These are phyloP conservation scores for Trypoxylus dichotomus DNA, from an alignment of 1,140 invertebrate species.

Conservation along the genomic window DNA sequence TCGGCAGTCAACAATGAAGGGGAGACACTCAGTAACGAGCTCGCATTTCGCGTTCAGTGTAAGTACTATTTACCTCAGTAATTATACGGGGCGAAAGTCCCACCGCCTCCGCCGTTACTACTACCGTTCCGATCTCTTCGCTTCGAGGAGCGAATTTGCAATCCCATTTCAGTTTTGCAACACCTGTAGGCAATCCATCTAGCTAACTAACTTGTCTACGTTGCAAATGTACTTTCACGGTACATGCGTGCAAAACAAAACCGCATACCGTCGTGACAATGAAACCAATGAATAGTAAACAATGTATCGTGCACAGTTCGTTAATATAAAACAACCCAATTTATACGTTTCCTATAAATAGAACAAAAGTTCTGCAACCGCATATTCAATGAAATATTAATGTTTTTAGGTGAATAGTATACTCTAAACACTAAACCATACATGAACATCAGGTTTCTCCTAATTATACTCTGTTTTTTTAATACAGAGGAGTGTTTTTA, in stretches of 20 bases:
- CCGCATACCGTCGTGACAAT: background rate
- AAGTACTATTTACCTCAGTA: conserved; percentile 56
- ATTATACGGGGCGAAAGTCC: conserved; percentile 1
- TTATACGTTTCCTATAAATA: too few relatives aligned
- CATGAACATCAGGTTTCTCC: too few relatives aligned
- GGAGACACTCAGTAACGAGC: conserved; percentile 75
- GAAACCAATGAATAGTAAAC: background rate
- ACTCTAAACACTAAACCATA: too few relatives aligned
- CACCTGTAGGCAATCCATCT: background rate
- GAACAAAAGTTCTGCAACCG: too few relatives aligned
- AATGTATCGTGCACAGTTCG: too few relatives aligned
- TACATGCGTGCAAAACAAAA: background rate
- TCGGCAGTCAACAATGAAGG: conserved; percentile 79
- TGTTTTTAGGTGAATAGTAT: too few relatives aligned
- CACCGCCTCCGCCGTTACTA: background rate
- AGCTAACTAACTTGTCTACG: background rate
- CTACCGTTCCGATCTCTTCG: background rate
- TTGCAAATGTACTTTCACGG: background rate
- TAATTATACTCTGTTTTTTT: too few relatives aligned
- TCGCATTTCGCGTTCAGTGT: conserved; percentile 82
- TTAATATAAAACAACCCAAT: too few relatives aligned
- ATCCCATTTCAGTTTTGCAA: conserved; percentile 13
- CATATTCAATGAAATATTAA: too few relatives aligned
- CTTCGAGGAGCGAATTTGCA: background rate
- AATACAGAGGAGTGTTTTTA: too few relatives aligned